Base-by-base conservation (phyloP, 2,113 vertebrate genomes). In the Amazona guildingii region DNA sequence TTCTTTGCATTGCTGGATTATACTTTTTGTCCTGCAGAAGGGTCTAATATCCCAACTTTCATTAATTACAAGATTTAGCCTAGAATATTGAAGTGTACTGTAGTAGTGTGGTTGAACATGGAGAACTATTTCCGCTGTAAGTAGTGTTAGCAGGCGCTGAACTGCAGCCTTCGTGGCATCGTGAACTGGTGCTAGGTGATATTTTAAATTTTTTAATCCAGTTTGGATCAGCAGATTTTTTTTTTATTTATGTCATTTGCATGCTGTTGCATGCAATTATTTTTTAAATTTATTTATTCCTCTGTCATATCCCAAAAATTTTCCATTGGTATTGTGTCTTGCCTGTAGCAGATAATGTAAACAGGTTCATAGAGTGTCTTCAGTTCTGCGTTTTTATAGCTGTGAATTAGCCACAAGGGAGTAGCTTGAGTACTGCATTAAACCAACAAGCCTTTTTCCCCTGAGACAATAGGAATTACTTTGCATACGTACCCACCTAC, bases 401-500 rank as follows among this genome's bases (percentile, higher is more conserved):
- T 79, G 20, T 77, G 82, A 86, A 83, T 94, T 92, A 83, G 55
- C 89, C 86, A 85, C 8, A 1, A 89, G 72, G 75, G 90, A 88
- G 28, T 48, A 96, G 61, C 59, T 68, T 17, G 17, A 84, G 67
- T n/a, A 33, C 31, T 74, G 57, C 77, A 48, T 95, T 91, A 94
- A 93, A 82, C 51, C 51, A 90, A 76, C 66, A 43, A 48, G 68
- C 37, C 39, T 87, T 93, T 93, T 88, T 72, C 91, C 92, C 82
- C 4, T 66, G 87, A 90, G 88, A 88, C 70, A 87, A 57, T 20
- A 86, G 66, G 86, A 90, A 85, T 96, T 78, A 83, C 76, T 92
- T 83, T 96, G 95, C 94, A 87, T 96, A 93, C 57, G 73, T 86
- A 94, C 72, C 88, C 77, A 81, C 91, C 95, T 75, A 92, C 86